Base-by-base conservation (phyloP, 2,797 vertebrate species). In the Sebastes wilsoni region DNA sequence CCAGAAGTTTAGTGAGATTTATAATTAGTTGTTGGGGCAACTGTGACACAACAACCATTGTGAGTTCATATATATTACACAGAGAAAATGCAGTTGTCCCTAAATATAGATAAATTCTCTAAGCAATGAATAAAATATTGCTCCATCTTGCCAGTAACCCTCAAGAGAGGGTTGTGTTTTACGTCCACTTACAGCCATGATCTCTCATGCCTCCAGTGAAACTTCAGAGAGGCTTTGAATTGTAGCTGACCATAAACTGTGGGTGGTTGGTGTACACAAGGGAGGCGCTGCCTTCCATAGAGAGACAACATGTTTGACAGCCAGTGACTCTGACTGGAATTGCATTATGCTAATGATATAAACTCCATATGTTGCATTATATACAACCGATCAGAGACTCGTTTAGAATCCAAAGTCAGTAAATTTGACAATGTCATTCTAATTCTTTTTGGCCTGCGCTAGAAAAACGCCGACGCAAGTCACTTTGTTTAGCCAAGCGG, bases 211-310 rank as follows among this genome's bases (percentile, higher is more conserved):
- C 71, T 72, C 58, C 59, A 77, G 65, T 70, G 71, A 73, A 79
- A 74, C 78, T 77, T 79, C 68, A 79, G 60, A 80, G 22, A 82
- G 32, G 32, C 36, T 76, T 52, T 81, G 67, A 81, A 54, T 81
- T 79, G 68, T 59, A 38, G 65, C 72, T 60, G 22, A 74, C 54
- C 34, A 68, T 86, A 80, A 85, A 77, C 68, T 59, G 60, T 56
- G 36, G 34, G 49, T 58, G 65, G 34, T 62, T 80, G 74, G 23
- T 58, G 10, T 16, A 72, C 72, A 84, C 46, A 55, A 27, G 62
- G 20, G 66, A 71, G 49, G 16, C 38, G 18, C 30, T 55, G 69
- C 27, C 32, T 64, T 65, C 27, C 52, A 62, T 7, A 11, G 46
- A 76, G 38, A 71, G 6, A 65, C 54, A 49, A 59, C n/a, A 65